Evolutionary conservation across 2,113 vertebrate species (phyloP), one percentile per base, ranked within the genome.

Genomic region (Pelobates fuscus): DNA sequence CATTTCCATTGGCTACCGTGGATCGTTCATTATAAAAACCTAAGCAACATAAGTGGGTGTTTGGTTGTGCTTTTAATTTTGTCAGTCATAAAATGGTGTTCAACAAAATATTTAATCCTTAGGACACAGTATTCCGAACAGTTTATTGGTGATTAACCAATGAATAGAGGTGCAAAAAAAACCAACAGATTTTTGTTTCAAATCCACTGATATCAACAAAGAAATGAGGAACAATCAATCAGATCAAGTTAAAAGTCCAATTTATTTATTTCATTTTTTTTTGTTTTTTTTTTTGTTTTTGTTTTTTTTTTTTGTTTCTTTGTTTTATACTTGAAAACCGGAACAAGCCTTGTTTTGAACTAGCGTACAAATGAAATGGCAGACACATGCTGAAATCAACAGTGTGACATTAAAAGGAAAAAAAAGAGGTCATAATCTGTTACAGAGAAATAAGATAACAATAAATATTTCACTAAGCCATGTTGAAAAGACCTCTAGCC

Each of bases 361-460:
- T 88, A 91, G 92, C 86, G 84, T 92, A 92, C 91, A 92, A 91
- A 92, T 92, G 90, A 91, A 91, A 92, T 92, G 92, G 89, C 89
- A 91, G 91, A 93, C 90, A 93, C 91, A 92, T 91, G 91, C 92
- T 90, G 88, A 93, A 92, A 89, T 91, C 87, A 92, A 92, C 91
- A 89, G 85, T 78, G 88, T 91, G 91, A 93, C 91, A 89, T 4
- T 80, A 86, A 88, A 84, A 84, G 89, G 87, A 49, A 46, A 82
- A 86, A 32, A n/a, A 88, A 91, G 84, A 91, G 88, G 90, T 88
- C 91, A 88, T 85, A 91, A 86, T 91, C 89, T 89, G 86, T 87
- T 92, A 93, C 90, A 92, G 90, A 92, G 88, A 91, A 91, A 90
- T 91, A 87, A 87, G 90, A 91, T 92, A 92, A 93, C 91, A 93